Percentiles rank a stretch among this genome's conserved stretches.
Conservation (phyloP, 1,140 invertebrate genomes). For the Cyphomyrmex costatus region DNA sequence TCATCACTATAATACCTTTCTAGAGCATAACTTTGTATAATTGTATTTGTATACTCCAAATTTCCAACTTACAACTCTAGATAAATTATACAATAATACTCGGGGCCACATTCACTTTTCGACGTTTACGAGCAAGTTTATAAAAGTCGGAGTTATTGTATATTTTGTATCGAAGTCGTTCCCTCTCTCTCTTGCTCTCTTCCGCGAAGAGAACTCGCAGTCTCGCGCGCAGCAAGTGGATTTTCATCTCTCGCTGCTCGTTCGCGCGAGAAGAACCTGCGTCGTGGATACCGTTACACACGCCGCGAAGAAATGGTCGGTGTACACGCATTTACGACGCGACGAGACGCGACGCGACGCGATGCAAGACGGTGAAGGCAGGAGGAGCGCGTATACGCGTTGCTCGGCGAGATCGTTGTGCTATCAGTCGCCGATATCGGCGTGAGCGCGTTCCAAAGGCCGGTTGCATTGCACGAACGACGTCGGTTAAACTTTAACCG, state of each 20-base stretch:
- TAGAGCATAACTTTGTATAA: not conserved
- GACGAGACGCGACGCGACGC: not conserved
- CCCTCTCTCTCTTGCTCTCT: not conserved
- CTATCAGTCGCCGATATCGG: conserved; percentile 45
- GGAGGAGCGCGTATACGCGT: not conserved
- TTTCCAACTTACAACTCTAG: not conserved
- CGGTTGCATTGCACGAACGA: conserved; percentile 16
- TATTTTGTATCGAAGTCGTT: not conserved
- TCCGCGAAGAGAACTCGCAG: not conserved
- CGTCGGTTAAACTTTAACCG: conserved; percentile 36
- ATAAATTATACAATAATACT: not conserved
- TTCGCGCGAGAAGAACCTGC: conserved; percentile 29
- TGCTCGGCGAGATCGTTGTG: not conserved
- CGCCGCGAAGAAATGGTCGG: conserved; percentile 30
- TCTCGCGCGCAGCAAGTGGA: conserved; percentile 12
- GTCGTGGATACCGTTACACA: conserved; percentile 51
- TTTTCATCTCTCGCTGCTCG: conserved; percentile 45
- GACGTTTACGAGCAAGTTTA: not conserved
- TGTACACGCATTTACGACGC: conserved; percentile 32
- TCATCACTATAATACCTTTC: not conserved
- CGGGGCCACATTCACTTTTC: not conserved
- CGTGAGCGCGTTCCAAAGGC: conserved; percentile 46
- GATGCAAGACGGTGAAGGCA: not conserved
- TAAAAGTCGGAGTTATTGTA: not conserved
- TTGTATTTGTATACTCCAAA: not conserved